Evolutionary conservation across 2,113 vertebrate genomes (phyloP), one percentile per base, ranked within the genome.

Genomic region (Psilopsiagon aymara): DNA sequence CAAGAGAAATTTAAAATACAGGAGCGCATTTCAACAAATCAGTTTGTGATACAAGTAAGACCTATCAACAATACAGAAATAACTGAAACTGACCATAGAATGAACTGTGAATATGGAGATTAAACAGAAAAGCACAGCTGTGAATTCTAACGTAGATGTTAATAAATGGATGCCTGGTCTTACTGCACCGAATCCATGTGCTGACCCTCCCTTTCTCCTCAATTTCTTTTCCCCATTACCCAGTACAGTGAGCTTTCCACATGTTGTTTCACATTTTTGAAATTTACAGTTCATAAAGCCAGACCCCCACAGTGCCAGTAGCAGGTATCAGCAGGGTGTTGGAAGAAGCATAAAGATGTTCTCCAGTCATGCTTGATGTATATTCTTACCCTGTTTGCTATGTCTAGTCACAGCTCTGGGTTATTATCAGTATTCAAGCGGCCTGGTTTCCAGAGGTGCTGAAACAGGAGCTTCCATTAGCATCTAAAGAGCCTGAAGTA

Each of bases 371-470:
- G 60, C 60, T 51, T 91, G 80, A 89, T 76, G 49, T 87, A 91
- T 89, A 89, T 93, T 85, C 94, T 88, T 78, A 64, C 60, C 18
- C 79, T 7, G 7, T 90, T 86, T 94, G 86, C 90, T 80, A 55
- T 83, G 93, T 39, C 86, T 60, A n/a, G 69, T 64, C 82, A 86
- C 47, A 96, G 80, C 73, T 88, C 87, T 93, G 64, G 75, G 76
- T 85, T 81, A 71, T 75, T 78, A 93, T 88, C 92, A 90, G 73
- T 79, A 95, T 96, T 88, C 86, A 88, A 93, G 82, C 52, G 80
- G 73, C 86, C 86, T 91, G 76, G 73, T 94, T 96, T 95, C 76
- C 90, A 95, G 80, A 96, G 39, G 47, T 3, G 0, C 73, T 94
- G 93, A 94, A 96, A 92, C 83, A 78, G 82, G 67, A 92, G 73